phyloP scores from a whole-genome alignment of 2,797 vertebrate species.

The Silurus lanzhouensis region DNA sequence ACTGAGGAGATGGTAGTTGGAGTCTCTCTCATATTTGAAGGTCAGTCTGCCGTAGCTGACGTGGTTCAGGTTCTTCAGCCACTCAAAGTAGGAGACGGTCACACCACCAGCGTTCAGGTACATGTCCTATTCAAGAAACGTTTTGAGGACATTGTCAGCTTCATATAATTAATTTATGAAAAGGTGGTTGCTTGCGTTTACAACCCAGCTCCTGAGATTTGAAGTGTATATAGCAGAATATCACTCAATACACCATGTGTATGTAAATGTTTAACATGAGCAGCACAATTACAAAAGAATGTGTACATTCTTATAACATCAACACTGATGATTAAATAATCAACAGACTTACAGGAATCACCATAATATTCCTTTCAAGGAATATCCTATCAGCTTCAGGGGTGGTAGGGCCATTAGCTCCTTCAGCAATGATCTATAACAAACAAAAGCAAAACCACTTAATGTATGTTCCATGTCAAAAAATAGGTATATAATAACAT shows the following conservation, averaged over 20 bases:
- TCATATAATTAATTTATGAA: no score
- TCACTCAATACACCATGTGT: neutral
- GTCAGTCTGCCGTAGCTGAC: constrained; percentile 97
- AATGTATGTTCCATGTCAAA: neutral
- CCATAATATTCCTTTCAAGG: constrained; percentile 92
- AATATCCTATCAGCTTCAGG: constrained; percentile 96
- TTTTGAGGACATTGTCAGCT: neutral
- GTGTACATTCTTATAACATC: neutral
- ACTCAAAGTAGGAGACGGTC: constrained; percentile 98
- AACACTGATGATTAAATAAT: neutral
- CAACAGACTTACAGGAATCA: constrained; percentile 87
- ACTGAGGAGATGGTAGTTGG: constrained; percentile 99
- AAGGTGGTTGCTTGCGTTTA: no score
- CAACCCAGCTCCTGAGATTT: neutral
- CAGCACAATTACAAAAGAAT: no score
- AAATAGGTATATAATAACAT: neutral
- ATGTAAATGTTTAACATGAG: neutral
- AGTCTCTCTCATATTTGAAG: constrained; percentile 98
- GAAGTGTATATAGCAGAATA: neutral
- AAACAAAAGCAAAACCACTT: neutral
- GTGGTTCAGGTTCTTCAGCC: constrained; percentile 99
- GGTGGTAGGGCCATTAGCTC: constrained; percentile 96
- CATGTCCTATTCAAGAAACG: constrained; percentile 81
- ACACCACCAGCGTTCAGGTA: constrained; percentile 98
- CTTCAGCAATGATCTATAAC: constrained; percentile 93